Base-by-base conservation (phyloP, 2,888 invertebrate genomes). In the Limenitis arthemis region DNA sequence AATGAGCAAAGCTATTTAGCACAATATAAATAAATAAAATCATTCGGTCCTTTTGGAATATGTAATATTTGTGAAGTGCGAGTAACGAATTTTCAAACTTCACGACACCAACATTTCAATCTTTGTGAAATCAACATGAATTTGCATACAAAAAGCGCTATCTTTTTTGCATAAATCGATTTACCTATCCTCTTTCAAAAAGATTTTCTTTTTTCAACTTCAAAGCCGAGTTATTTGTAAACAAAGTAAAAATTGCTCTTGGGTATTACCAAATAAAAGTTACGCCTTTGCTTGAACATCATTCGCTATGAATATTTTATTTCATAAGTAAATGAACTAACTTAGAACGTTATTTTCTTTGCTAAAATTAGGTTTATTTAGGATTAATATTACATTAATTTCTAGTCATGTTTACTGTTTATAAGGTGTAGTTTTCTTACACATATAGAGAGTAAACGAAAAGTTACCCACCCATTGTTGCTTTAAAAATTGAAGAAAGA, bases 81-180 rank as follows among this genome's bases (percentile, higher is more conserved):
- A 31, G 72, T 70, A 76, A 77, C 75, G 75, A 78, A 79, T 77
- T 77, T 77, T 73, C 66, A 73, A 20, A 79, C 74, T 77, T 73
- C 72, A 75, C 76, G 77, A 79, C 75, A 75, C 77, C 73, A 74
- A 33, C 73, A 79, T 81, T 82, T 81, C 80, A 82, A 82, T 83
- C 81, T 83, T 78, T 77, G 71, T 76, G 75, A 83, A 84, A 82
- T 82, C 82, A 82, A 80, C 78, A 79, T 72, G 75, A 78, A 85
- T 84, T 84, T 82, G 76, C 84, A 85, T 84, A 82, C 78, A 84
- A 84, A 85, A 84, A 82, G 83, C 79, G 78, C 79, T 75, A 80
- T 80, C 81, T 82, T 73, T 76, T 84, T 84, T 83, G 78, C 81
- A 83, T 84, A 83, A 85, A 85, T 81, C 83, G 81, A 83, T 83